Conservation (phyloP, 2,113 vertebrate species). For the Colistium nudipinnis region DNA sequence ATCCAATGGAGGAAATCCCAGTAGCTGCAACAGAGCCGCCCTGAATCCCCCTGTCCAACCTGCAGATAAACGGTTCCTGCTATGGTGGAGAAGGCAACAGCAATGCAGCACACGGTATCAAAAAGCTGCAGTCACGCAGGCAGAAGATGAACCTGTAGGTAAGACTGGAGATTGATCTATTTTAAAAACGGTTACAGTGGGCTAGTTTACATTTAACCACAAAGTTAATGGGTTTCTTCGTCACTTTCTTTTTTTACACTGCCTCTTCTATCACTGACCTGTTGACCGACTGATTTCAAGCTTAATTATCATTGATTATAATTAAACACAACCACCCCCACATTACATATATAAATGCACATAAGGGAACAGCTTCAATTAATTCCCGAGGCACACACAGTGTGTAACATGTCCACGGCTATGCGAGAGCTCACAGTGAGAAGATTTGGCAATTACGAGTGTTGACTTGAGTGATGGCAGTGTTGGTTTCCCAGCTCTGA, state of each 20-base stretch:
- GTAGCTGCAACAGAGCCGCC: no score
- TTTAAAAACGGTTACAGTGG: neutral
- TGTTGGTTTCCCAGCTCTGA: slow-evolving; percentile 28
- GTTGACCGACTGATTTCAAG: neutral
- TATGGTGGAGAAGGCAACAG: no score
- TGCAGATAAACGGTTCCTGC: no score
- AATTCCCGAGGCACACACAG: neutral
- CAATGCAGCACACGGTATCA: no score
- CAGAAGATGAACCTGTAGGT: slow-evolving; percentile 38
- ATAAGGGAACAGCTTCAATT: neutral
- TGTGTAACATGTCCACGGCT: slow-evolving; percentile 3
- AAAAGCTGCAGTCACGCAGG: neutral
- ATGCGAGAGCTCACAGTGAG: neutral
- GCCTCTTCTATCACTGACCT: neutral
- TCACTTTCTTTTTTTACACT: neutral
- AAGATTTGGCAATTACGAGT: slow-evolving; percentile 1
- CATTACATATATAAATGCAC: neutral
- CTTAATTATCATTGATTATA: neutral
- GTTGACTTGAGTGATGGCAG: slow-evolving; percentile 22
- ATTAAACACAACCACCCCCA: neutral
- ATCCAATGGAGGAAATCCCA: no score
- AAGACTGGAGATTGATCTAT: slow-evolving; percentile 17
- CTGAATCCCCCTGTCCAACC: no score
- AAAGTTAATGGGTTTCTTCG: neutral
- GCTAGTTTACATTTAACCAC: neutral